phyloP scores from a whole-genome alignment of 2,888 invertebrate genomes.

The Diaperis boleti region DNA sequence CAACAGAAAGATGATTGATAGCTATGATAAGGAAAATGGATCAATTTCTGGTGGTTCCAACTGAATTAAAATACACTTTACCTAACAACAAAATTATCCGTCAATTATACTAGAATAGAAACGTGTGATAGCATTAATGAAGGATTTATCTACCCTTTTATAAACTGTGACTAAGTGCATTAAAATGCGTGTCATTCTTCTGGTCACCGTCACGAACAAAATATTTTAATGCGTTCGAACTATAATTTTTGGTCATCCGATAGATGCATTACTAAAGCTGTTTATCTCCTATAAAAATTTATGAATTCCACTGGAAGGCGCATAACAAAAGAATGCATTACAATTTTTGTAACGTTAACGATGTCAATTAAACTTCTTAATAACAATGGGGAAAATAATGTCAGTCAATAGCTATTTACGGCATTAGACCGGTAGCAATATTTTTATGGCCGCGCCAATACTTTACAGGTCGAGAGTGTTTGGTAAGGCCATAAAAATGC shows the following conservation, averaged over 20 bases:
- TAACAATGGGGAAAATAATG: too few relatives aligned
- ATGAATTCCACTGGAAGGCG: too few relatives aligned
- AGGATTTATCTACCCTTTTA: too few relatives aligned
- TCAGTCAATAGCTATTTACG: too few relatives aligned
- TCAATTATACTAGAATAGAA: background rate
- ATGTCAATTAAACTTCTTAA: too few relatives aligned
- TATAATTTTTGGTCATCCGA: conserved; percentile 25
- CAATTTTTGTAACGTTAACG: too few relatives aligned
- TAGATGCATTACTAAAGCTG: conserved; percentile 16
- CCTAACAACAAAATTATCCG: background rate
- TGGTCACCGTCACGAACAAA: conserved; percentile 44
- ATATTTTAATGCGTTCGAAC: conserved; percentile 47
- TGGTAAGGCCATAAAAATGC: too few relatives aligned
- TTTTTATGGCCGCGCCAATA: too few relatives aligned
- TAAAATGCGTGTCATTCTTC: conserved; percentile 9
- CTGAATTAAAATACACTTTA: conserved; percentile 1
- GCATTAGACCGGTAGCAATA: too few relatives aligned
- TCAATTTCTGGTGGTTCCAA: conserved; percentile 7
- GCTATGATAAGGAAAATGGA: conserved; percentile 3
- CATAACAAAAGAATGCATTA: too few relatives aligned
- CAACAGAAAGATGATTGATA: conserved; percentile 15
- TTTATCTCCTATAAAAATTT: conserved; percentile 33
- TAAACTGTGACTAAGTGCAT: conserved; percentile 12
- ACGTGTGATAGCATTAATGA: too few relatives aligned
- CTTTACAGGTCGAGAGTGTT: too few relatives aligned